A percentile compares a stretch with the other conserved stretches of the same genome.
phyloP scores from a whole-genome alignment of 2,888 invertebrate species.

The Perdita meconis region DNA sequence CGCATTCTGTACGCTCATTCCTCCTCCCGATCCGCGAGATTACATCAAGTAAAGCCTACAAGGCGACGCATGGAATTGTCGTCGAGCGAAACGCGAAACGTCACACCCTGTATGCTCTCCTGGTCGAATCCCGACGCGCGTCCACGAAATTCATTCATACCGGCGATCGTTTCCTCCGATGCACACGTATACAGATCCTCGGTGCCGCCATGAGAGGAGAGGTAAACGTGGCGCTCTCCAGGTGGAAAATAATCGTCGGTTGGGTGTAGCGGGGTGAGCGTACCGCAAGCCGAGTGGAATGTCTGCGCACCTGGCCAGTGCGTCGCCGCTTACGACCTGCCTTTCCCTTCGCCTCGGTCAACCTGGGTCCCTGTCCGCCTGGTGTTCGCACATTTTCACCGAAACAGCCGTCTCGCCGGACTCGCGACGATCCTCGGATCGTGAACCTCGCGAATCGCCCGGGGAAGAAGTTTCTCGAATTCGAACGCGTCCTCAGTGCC shows the following conservation, averaged over 20 bases:
- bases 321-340: constrained; percentile 70
- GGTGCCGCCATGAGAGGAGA: constrained; percentile 57
- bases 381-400: constrained; percentile 32
- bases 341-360: constrained; percentile 77
- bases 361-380: constrained; percentile 68
- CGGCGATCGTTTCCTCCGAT: constrained; percentile 15
- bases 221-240: constrained; percentile 50
- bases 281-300: constrained; percentile 72
- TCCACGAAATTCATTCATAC: constrained; percentile 45
- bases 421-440: neutral
- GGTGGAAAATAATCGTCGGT: constrained; percentile 54
- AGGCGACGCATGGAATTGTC: too few relatives aligned
- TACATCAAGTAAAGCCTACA: too few relatives aligned
- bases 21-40: too few relatives aligned
- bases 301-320: constrained; percentile 78
- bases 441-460: too few relatives aligned
- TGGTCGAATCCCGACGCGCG: constrained; percentile 4
- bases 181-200: constrained; percentile 17
- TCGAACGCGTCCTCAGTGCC: constrained; percentile 10
- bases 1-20: too few relatives aligned
- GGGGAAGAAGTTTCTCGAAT: constrained; percentile 27
- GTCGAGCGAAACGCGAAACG: too few relatives aligned
- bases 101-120: neutral
- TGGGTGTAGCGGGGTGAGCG: constrained; percentile 42
- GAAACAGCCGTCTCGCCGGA: neutral